phyloP scores from a whole-genome alignment of 2,113 vertebrate species.

The Peucedramus taeniatus region DNA sequence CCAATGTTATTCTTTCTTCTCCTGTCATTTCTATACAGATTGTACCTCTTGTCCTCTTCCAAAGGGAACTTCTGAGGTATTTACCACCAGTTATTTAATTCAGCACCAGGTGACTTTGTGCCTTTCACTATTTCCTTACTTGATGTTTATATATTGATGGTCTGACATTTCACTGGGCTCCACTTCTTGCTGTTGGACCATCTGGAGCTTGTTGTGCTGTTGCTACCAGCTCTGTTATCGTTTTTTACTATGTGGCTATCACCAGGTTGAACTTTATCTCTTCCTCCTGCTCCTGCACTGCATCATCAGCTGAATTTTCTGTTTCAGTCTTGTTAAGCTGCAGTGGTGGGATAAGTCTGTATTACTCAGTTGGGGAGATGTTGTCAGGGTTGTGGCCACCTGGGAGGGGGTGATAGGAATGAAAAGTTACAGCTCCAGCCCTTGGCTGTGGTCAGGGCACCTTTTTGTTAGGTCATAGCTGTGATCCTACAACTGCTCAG shows the following conservation, averaged over 20 bases:
- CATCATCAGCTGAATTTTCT: neutral
- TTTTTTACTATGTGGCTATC: slow-evolving; percentile 8
- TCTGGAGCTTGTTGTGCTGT: neutral
- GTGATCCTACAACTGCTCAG: neutral
- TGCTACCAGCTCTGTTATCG: neutral
- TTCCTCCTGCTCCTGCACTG: neutral
- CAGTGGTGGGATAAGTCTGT: neutral
- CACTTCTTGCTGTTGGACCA: neutral
- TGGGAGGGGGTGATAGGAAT: neutral
- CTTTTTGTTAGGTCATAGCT: neutral
- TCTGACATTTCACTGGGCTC: neutral
- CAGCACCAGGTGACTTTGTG: neutral
- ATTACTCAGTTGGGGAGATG: neutral
- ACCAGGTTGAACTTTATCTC: slow-evolving; percentile 26
- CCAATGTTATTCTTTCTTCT: neutral
- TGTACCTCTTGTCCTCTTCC: neutral
- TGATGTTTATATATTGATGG: neutral
- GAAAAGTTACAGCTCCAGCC: neutral
- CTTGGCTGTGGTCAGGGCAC: neutral
- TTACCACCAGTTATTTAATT: neutral
- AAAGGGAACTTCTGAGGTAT: neutral
- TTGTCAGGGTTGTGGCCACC: neutral
- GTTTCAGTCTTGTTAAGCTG: neutral
- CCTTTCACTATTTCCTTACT: neutral
- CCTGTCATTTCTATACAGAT: neutral